Evolutionary conservation across 2,888 invertebrate species (phyloP).

Genomic region (Pyrrhia umbra): DNA sequence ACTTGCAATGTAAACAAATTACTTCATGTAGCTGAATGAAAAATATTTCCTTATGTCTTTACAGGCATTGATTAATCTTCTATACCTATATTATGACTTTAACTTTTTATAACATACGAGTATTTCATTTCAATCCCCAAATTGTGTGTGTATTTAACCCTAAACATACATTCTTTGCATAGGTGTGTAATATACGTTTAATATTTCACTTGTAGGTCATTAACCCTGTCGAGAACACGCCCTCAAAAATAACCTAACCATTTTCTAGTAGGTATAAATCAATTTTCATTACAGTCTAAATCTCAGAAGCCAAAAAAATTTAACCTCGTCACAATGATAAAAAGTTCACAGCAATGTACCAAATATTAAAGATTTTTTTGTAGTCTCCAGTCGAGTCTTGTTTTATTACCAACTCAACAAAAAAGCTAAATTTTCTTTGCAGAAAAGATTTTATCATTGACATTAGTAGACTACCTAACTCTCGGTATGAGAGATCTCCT

Average conservation of each 20-base stretch:
- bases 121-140: too few species aligned
- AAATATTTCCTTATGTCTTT: too few species aligned
- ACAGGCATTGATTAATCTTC: too few species aligned
- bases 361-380: conserved; percentile 32
- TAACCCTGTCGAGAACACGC: not conserved
- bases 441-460: conserved; percentile 35
- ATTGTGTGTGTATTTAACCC: too few species aligned
- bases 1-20: too few species aligned
- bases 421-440: conserved; percentile 17
- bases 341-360: conserved; percentile 13
- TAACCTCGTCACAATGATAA: conserved; percentile 18
- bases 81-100: too few species aligned
- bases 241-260: not conserved
- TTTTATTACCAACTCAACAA: conserved; percentile 23
- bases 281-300: conserved; percentile 6
- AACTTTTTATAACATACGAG: too few species aligned
- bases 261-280: conserved; percentile 7
- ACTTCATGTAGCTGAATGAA: too few species aligned
- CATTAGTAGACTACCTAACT: conserved; percentile 29
- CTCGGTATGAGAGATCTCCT: conserved; percentile 8
- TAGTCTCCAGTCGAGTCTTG: conserved; percentile 1
- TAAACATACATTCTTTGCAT: too few species aligned
- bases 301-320: not conserved
- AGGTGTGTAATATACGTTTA: too few species aligned
- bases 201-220: not conserved